Evolutionary conservation across 2,113 vertebrate species (phyloP).

Genomic region (Zootoca vivipara): DNA sequence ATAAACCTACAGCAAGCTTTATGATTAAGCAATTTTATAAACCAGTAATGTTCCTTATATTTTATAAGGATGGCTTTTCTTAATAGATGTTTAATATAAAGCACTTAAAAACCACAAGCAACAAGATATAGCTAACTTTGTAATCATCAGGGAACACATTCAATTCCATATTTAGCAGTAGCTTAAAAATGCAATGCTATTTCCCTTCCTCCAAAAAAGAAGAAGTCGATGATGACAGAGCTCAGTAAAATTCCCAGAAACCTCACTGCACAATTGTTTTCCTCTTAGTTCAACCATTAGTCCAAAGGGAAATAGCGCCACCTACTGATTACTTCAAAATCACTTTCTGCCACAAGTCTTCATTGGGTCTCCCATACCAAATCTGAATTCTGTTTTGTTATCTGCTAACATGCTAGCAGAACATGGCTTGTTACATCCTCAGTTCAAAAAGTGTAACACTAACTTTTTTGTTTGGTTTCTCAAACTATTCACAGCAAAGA

Average conservation of each 20-base stretch:
- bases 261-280: background rate
- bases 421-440: background rate
- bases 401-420: slow-evolving; percentile 22
- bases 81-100: background rate
- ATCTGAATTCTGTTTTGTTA: background rate
- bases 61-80: background rate
- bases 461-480: background rate
- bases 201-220: background rate
- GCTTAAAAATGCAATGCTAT: background rate
- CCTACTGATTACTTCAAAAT: slow-evolving; percentile 42
- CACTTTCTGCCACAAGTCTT: background rate
- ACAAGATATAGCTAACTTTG: background rate
- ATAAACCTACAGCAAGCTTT: background rate
- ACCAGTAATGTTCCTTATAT: background rate
- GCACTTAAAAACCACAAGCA: background rate
- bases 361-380: background rate
- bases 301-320: slow-evolving; percentile 57
- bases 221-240: background rate
- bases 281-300: background rate
- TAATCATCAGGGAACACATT: background rate
- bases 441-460: background rate
- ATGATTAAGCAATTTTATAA: background rate
- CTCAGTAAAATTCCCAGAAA: background rate
- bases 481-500: background rate
- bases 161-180: slow-evolving; percentile 34